Evolutionary conservation across 2,888 invertebrate genomes (phyloP).

Genomic region (Agelastica alni): DNA sequence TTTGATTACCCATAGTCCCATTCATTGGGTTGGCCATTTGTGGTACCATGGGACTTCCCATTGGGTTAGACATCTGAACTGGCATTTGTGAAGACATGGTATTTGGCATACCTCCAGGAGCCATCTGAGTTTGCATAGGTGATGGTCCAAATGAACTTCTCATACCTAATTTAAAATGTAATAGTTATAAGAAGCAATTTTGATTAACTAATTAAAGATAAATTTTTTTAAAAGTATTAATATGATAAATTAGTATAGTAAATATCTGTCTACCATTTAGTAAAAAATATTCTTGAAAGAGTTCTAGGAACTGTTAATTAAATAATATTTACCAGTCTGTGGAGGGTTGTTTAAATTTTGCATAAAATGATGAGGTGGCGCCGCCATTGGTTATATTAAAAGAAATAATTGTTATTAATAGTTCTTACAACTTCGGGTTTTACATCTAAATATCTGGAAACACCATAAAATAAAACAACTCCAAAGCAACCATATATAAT

Average conservation of each 20-base stretch:
- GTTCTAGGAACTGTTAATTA: too few relatives aligned
- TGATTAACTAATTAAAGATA: too few relatives aligned
- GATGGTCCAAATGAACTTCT: constrained; percentile 60
- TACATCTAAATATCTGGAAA: constrained; percentile 34
- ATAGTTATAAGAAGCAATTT: too few relatives aligned
- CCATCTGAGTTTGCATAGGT: constrained; percentile 60
- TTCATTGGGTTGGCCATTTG: constrained; percentile 53
- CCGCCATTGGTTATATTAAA: constrained; percentile 62
- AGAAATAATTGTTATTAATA: constrained; percentile 34
- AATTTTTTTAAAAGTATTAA: too few relatives aligned
- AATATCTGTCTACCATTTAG: too few relatives aligned
- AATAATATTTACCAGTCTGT: constrained; percentile 48
- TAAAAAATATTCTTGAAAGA: too few relatives aligned
- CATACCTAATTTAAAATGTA: too few relatives aligned
- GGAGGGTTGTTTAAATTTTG: constrained; percentile 68
- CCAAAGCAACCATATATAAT: constrained; percentile 36
- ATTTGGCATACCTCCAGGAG: constrained; percentile 45
- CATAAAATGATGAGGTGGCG: constrained; percentile 74
- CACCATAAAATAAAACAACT: constrained; percentile 34
- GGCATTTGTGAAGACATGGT: constrained; percentile 50
- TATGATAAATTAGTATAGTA: too few relatives aligned
- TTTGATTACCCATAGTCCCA: constrained; percentile 59
- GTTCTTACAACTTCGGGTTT: constrained; percentile 32
- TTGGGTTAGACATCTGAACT: constrained; percentile 60
- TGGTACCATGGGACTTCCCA: constrained; percentile 57